These are phyloP conservation scores for Microchirus variegatus DNA, from an alignment of 2,797 vertebrate genomes.

Conservation along the genomic window DNA sequence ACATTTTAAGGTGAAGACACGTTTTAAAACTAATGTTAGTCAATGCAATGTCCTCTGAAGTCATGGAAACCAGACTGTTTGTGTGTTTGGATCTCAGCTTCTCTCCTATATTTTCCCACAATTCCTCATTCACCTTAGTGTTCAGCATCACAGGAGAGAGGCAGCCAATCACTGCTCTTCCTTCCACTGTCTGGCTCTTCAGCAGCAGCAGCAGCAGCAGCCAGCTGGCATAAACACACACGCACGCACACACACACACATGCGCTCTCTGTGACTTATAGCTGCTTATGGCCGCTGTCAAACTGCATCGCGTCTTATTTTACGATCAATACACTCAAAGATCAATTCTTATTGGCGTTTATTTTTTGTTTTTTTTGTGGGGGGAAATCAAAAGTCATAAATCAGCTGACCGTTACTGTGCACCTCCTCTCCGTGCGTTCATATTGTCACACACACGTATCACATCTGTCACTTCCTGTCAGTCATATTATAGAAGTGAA, in stretches of 20 bases:
- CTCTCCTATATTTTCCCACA: constrained; percentile 29
- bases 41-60: background rate
- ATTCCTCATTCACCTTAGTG: constrained; percentile 57
- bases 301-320: constrained; percentile 8
- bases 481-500: no score
- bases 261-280: constrained; percentile 34
- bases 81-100: constrained; percentile 25
- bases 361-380: no score
- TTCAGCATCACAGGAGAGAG: constrained; percentile 15
- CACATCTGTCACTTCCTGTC: no score
- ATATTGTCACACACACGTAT: constrained; percentile 6
- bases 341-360: constrained; percentile 25
- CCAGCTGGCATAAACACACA: no score
- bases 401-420: background rate
- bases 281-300: constrained; percentile 35
- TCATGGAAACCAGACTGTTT: background rate
- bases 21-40: no score
- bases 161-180: constrained; percentile 39
- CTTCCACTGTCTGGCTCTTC: constrained; percentile 10
- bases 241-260: no score
- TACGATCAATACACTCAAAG: constrained; percentile 7
- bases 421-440: background rate
- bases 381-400: constrained; percentile 13
- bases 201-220: no score
- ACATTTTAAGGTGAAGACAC: no score